A percentile compares a stretch with the other conserved stretches of the same genome.
These are phyloP conservation scores for Sporophila hypoxantha DNA, from an alignment of 2,113 vertebrate genomes.

Conservation along the genomic window DNA sequence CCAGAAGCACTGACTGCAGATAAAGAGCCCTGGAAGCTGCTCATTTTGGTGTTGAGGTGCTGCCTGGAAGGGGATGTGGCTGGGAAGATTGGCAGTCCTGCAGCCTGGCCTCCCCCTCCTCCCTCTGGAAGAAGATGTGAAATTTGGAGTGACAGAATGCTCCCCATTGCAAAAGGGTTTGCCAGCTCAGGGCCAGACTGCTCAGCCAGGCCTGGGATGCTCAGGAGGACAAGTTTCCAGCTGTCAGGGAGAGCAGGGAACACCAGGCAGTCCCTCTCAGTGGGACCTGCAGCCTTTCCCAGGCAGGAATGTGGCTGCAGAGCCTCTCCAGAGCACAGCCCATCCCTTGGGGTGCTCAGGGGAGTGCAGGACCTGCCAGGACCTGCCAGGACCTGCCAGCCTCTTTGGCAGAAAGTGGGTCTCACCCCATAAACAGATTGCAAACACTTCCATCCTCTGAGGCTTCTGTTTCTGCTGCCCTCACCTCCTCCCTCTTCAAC, in stretches of 20 bases:
- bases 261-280: neutral
- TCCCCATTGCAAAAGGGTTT: neutral
- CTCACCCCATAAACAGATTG: slow-evolving; percentile 2
- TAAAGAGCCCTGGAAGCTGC: neutral
- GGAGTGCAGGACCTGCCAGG: neutral
- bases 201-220: neutral
- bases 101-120: neutral
- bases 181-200: neutral
- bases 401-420: slow-evolving; percentile 25
- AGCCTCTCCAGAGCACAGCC: neutral
- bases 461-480: neutral
- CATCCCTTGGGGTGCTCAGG: neutral
- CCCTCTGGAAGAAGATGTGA: neutral
- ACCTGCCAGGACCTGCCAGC: slow-evolving; percentile 22
- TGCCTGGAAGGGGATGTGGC: fast-evolving
- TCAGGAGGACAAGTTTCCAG: neutral
- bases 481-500: neutral
- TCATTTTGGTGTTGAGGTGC: neutral
- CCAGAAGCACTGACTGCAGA: neutral
- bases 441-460: neutral
- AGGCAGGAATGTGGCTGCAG: neutral
- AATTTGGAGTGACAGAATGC: neutral
- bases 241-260: neutral
- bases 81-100: neutral
- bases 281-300: neutral